Base-by-base conservation (phyloP, 2,797 vertebrate genomes). In the Mormyrus hasselquistii region DNA sequence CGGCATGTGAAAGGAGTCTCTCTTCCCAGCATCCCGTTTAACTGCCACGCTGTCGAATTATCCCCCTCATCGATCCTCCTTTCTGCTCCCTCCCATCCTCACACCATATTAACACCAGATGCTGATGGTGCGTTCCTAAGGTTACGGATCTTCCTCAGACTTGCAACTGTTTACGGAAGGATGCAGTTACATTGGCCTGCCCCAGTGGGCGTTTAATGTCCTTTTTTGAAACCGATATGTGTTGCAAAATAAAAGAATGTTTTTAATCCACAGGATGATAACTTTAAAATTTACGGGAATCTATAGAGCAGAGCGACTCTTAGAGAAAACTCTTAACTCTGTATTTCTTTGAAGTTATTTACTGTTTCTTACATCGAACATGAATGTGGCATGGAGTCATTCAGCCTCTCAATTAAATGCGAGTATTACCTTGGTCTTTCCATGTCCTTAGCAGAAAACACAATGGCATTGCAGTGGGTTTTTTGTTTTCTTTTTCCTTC, bases 211-310 rank as follows among this genome's bases (percentile, higher is more conserved):
- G 2, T 52, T n/a, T 41, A 52, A 52, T 84, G 82, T 25, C 34
- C 90, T 91, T 88, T 4, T 89, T 91, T 92, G 38, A 91, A 89
- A 90, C 65, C 16, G 0, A 91, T 90, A 47, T 76, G 87, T 89
- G 62, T 41, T 38, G 3, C 8, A 29, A 25, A 25, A 65, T 25
- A 62, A 25, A 4, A 53, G 3, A 9, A 62, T 25, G 22, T 65
- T 62, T 62, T 62, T 25, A 59, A 5, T 89, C 0, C 0, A 34
- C 57, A 57, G 7, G 29, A 38, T 22, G 25, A 34, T n/a, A 85
- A 1, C 14, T 65, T 87, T 87, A 55, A 1, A 87, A 90, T 89
- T 86, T 55, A 87, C 89, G 88, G 55, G 91, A 92, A 92, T 91
- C 89, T 88, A 52, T 65, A 90, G 22, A 12, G 22, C 22, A 25